phyloP scores from a whole-genome alignment of 2,888 invertebrate species.

The Leucophenga maculata region DNA sequence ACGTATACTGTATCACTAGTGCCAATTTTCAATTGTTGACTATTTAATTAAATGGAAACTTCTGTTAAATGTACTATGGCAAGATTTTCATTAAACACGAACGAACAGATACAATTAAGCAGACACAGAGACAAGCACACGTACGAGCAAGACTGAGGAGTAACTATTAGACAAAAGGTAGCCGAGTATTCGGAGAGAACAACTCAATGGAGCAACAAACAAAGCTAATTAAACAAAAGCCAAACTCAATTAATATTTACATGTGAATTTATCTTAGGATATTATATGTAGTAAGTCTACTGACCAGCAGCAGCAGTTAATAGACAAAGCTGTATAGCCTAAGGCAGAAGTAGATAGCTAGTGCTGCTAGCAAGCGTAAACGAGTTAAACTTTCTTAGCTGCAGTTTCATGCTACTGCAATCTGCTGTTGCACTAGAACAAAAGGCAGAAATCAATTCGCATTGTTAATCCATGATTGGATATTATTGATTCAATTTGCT shows the following conservation, averaged over 20 bases:
- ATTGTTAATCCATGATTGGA: conserved; percentile 69
- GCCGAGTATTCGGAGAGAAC: conserved; percentile 17
- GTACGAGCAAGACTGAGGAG: background rate
- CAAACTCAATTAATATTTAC: conserved; percentile 64
- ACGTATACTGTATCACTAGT: background rate
- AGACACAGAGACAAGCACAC: background rate
- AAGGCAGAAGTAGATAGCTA: no score
- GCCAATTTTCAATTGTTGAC: conserved; percentile 21
- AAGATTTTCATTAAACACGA: background rate
- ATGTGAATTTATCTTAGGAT: conserved; percentile 44
- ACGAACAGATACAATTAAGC: conserved; percentile 1
- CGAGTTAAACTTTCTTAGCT: no score
- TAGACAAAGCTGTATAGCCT: no score
- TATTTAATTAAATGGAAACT: conserved; percentile 26
- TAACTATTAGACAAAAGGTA: background rate
- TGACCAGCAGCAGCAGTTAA: no score
- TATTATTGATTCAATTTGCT: conserved; percentile 68
- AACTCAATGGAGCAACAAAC: conserved; percentile 35
- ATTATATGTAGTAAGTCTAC: no score
- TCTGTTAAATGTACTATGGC: background rate
- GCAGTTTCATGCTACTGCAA: no score
- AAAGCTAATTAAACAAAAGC: conserved; percentile 48
- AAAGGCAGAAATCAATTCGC: conserved; percentile 61
- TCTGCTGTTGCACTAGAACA: conserved; percentile 9
- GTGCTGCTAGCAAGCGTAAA: no score